Base-by-base conservation (phyloP, 2,888 invertebrate species). In the Ptilodon capucinus region DNA sequence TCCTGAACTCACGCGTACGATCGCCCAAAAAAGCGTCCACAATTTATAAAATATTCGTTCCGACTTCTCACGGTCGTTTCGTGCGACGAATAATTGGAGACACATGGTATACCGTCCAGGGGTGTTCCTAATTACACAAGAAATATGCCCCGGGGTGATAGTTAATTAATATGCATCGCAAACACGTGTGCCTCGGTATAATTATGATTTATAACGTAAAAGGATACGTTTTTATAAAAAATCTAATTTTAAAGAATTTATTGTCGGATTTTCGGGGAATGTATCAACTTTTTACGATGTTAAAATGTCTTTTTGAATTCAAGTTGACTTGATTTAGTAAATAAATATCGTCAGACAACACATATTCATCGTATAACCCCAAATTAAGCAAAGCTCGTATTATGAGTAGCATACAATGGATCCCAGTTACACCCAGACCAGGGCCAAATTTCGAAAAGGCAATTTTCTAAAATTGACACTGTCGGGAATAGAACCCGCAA, bases 61-160 rank as follows among this genome's bases (percentile, higher is more conserved):
- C 51, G 7, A 68, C 62, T 75, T 81, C 79, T 76, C 83, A 83
- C 81, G 78, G 64, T 69, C 63, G 66, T 77, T 72, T 74, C 60
- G 55, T 58, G 43, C 64, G 76, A 49, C 44, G 79, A 81, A 71
- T 82, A 83, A 84, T 82, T 83, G 74, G 73, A 73, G 73, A 71
- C 84, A 84, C 61, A 81, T 84, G 38, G 82, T 64, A 52, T 25
- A 39, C 47, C 53, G 54, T 63, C 58, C 64, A 54, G 59, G 69
- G 67, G 64, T 68, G 72, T 60, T 60, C 68, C 74, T 80, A 81
- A 84, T 84, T 82, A 83, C 72, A 54, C 62, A 71, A 74, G 74
- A 81, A 84, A 82, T 81, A 81, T 81, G 63, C 69, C 69, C 72
- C 60, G 6, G 51, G 71, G 71, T 76, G 74, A 73, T 73, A 75